These are phyloP conservation scores for Diorhabda carinulata DNA, from an alignment of 1,140 invertebrate species.

Conservation along the genomic window DNA sequence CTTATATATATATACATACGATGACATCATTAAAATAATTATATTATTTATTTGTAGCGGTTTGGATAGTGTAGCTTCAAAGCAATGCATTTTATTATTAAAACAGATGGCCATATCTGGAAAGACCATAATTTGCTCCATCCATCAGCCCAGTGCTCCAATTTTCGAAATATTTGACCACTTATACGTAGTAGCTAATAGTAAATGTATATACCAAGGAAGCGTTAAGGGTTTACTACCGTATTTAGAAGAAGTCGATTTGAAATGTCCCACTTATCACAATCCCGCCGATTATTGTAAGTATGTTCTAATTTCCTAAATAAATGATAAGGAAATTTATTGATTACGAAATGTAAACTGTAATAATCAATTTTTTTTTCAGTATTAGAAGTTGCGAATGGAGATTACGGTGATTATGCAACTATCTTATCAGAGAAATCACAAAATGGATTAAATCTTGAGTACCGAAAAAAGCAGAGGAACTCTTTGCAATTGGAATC, in stretches of 20 bases:
- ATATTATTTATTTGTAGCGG: constrained; percentile 58
- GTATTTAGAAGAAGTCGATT: constrained; percentile 66
- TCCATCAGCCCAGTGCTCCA: constrained; percentile 87
- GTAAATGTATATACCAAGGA: constrained; percentile 81
- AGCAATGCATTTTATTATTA: constrained; percentile 73
- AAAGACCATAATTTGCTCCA: constrained; percentile 72
- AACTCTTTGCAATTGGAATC: constrained; percentile 39
- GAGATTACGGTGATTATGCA: constrained; percentile 70
- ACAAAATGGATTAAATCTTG: constrained; percentile 63
- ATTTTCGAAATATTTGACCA: constrained; percentile 89
- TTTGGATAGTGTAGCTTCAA: constrained; percentile 79
- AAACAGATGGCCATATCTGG: constrained; percentile 71
- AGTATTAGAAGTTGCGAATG: constrained; percentile 83
- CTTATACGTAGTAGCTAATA: constrained; percentile 76
- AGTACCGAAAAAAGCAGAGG: constrained; percentile 52
- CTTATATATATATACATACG: no score
- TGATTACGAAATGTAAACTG: background rate
- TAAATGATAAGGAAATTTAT: background rate
- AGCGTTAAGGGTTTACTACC: constrained; percentile 68
- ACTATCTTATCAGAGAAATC: constrained; percentile 58
- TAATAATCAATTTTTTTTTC: constrained; percentile 27
- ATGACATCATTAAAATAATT: no score
- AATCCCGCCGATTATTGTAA: constrained; percentile 89
- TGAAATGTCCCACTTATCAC: constrained; percentile 81
- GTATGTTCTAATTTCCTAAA: constrained; percentile 38